These are phyloP conservation scores for Coptodon bakossiorum DNA, from an alignment of 2,113 vertebrate species.

Conservation along the genomic window DNA sequence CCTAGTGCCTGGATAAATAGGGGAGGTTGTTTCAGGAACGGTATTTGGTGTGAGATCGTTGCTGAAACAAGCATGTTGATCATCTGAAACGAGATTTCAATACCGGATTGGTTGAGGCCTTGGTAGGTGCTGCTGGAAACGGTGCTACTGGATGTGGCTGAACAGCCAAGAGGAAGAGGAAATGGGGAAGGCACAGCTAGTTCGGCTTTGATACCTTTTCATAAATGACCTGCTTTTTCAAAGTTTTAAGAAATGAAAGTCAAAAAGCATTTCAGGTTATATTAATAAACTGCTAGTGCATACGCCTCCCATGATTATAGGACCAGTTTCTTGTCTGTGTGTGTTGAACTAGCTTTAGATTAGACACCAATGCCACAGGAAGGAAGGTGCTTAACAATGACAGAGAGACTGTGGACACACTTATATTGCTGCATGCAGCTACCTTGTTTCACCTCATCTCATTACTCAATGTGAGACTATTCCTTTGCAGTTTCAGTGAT, in stretches of 20 bases:
- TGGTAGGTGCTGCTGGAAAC: not conserved
- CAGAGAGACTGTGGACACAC: not conserved
- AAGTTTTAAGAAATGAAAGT: not conserved
- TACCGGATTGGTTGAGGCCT: accelerated
- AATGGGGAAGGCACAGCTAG: not conserved
- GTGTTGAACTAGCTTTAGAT: not conserved
- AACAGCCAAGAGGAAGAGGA: not conserved
- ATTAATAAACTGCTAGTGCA: not conserved
- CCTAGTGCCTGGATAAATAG: not conserved
- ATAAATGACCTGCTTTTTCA: accelerated
- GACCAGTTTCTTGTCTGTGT: not conserved
- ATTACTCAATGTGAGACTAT: not conserved
- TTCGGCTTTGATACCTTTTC: accelerated
- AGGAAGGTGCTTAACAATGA: not conserved
- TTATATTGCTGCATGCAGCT: not conserved
- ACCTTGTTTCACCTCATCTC: not conserved
- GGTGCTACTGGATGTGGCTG: accelerated
- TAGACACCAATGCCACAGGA: accelerated
- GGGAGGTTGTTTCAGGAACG: not conserved
- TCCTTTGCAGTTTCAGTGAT: not conserved
- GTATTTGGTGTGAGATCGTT: not conserved
- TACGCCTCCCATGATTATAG: not conserved
- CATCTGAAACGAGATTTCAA: not conserved
- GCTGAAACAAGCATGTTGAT: not conserved
- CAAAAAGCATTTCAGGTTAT: not conserved